phyloP scores from a whole-genome alignment of 2,797 vertebrate genomes.

The Buphagus erythrorhynchus region DNA sequence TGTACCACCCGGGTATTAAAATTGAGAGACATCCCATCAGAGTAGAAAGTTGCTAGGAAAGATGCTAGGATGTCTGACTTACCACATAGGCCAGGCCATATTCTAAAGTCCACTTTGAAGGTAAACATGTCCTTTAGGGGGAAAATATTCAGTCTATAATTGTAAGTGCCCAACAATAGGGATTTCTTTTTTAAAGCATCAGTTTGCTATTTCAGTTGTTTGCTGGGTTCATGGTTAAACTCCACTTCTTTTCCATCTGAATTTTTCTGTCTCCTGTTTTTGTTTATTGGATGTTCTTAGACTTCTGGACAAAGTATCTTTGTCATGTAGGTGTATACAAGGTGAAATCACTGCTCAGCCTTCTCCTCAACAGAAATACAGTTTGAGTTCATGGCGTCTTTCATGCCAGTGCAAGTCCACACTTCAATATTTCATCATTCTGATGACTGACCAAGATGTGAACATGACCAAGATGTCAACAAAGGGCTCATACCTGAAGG shows the following conservation, averaged over 20 bases:
- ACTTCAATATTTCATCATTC: slow-evolving; percentile 8
- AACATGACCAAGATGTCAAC: slow-evolving; percentile 13
- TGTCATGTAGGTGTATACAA: not conserved
- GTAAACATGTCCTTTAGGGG: not conserved
- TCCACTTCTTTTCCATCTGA: not conserved
- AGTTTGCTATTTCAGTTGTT: not conserved
- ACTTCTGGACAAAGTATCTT: not conserved
- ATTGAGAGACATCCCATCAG: not conserved
- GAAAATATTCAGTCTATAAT: not conserved
- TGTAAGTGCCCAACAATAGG: not conserved
- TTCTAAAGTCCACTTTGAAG: not conserved
- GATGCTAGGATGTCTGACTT: not conserved
- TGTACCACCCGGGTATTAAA: not conserved
- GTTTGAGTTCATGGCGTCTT: not conserved
- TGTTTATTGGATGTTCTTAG: not conserved
- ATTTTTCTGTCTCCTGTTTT: not conserved
- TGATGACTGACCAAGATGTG: slow-evolving; percentile 1
- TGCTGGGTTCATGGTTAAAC: not conserved
- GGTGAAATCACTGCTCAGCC: not conserved
- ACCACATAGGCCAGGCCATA: not conserved
- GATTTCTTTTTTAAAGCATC: not conserved
- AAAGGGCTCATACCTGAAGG: not conserved
- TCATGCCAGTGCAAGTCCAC: not conserved
- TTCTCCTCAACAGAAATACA: not conserved
- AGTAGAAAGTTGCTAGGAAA: not conserved